Base-by-base conservation (phyloP, 2,113 vertebrate genomes). In the Pseudonaja textilis region DNA sequence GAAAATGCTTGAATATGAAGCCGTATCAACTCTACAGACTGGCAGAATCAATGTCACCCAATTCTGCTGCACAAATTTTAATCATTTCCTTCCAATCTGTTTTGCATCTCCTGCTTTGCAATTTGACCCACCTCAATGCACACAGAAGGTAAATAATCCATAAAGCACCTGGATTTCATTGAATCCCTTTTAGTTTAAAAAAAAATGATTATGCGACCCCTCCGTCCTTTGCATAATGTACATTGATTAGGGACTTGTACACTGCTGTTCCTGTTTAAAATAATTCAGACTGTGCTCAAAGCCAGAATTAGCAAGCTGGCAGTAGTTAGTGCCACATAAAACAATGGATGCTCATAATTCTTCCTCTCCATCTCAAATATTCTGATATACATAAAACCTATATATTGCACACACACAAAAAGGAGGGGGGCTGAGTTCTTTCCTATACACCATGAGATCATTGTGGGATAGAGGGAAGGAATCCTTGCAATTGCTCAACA, bases 101-200 rank as follows among this genome's bases (percentile, higher is more conserved):
- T 97, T 96, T 95, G 94, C 96, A 95, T 92, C 2, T 92, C 89
- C 39, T 89, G 89, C 95, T 96, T 96, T 96, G 93, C 94, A 95
- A 94, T 90, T 93, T 95, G 95, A 74, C 92, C 89, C 89, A 93
- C 86, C 94, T 85, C 88, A 93, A 92, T 95, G 95, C 89, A 90
- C 85, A 90, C 42, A 93, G 88, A 87, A 25, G 56, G 90, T 94
- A 47, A 88, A 96, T 95, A 96, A 91, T 94, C 96, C 94, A 54
- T 64, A 95, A 96, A 96, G 91, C 94, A 92, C 93, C 94, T 93
- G 90, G 94, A 93, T 96, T 94, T 93, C 91, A 1, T 47, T 85
- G 93, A 90, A 47, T 91, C 96, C 85, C 93, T 94, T 87, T 94
- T 88, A 55, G 91, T 34, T 54, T 14, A 50, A 52, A 87, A 96